These are phyloP conservation scores for Keiferia lycopersicella DNA, from an alignment of 2,888 invertebrate species.

Conservation along the genomic window DNA sequence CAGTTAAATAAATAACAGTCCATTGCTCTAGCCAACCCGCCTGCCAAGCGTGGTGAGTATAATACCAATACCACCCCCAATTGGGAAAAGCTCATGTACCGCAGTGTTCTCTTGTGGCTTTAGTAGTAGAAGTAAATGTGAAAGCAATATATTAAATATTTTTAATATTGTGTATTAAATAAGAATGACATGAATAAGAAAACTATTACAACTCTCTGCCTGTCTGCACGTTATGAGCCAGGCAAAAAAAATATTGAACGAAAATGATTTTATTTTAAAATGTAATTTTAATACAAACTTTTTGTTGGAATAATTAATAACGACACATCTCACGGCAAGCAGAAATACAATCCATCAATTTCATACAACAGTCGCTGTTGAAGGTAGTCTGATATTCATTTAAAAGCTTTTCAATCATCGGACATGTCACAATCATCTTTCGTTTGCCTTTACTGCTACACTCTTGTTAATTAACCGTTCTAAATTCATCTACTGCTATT, in stretches of 20 bases:
- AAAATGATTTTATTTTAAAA: not conserved
- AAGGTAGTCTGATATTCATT: constrained; percentile 10
- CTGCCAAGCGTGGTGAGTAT: too few relatives aligned
- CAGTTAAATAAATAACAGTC: too few relatives aligned
- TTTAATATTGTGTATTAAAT: too few relatives aligned
- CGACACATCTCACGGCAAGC: not conserved
- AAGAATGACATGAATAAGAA: not conserved
- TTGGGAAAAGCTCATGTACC: too few relatives aligned
- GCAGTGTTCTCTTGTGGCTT: too few relatives aligned
- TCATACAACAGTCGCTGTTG: not conserved
- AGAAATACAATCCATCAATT: constrained; percentile 47
- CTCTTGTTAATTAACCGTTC: constrained; percentile 43
- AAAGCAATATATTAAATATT: too few relatives aligned
- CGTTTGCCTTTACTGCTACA: constrained; percentile 4
- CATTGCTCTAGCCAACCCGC: too few relatives aligned
- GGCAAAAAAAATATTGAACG: not conserved
- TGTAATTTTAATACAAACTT: constrained; percentile 13
- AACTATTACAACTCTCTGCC: not conserved
- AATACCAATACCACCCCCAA: too few relatives aligned
- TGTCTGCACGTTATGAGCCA: not conserved
- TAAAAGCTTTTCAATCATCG: constrained; percentile 52
- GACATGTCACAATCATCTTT: constrained; percentile 30
- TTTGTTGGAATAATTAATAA: constrained; percentile 11
- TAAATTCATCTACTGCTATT: constrained; percentile 43
- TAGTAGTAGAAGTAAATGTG: too few relatives aligned